Evolutionary conservation across 2,888 invertebrate genomes (phyloP).

Genomic region (Lepidochrysops patricia): DNA sequence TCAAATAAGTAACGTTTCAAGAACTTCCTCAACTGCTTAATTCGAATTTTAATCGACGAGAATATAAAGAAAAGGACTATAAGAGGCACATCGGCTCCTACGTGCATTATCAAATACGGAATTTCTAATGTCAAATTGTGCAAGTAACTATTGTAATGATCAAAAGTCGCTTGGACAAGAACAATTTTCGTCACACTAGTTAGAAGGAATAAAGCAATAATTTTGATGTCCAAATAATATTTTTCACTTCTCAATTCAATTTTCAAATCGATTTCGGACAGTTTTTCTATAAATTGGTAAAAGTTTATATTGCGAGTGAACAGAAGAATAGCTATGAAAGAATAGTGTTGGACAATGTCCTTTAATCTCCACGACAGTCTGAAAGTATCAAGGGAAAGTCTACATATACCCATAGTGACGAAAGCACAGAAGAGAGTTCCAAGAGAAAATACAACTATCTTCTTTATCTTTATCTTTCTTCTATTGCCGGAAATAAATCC

Average conservation of each 20-base stretch:
- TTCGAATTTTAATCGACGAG: slow-evolving; percentile 1
- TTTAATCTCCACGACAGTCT: background rate
- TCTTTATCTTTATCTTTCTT: background rate
- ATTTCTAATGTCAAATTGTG: background rate
- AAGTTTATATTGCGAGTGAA: background rate
- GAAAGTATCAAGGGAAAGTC: background rate
- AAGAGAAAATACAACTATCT: background rate
- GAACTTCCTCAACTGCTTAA: background rate
- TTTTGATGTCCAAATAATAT: background rate
- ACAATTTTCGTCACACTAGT: background rate
- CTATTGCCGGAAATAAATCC: background rate
- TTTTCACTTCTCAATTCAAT: background rate
- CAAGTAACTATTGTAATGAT: background rate
- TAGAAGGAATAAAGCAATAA: background rate
- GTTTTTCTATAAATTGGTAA: background rate
- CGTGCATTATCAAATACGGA: background rate
- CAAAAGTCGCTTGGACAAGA: background rate
- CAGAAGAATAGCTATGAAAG: background rate
- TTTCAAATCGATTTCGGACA: slow-evolving; percentile 8
- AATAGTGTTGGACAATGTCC: slow-evolving; percentile 2
- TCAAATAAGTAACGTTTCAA: slow-evolving; percentile 6
- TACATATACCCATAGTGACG: background rate
- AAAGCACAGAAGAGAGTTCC: background rate
- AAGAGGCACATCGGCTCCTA: background rate
- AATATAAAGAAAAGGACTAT: slow-evolving; percentile 4